Percentiles rank a stretch among this genome's conserved stretches.
phyloP scores from a whole-genome alignment of 2,888 invertebrate species.

The Volucella bombylans region DNA sequence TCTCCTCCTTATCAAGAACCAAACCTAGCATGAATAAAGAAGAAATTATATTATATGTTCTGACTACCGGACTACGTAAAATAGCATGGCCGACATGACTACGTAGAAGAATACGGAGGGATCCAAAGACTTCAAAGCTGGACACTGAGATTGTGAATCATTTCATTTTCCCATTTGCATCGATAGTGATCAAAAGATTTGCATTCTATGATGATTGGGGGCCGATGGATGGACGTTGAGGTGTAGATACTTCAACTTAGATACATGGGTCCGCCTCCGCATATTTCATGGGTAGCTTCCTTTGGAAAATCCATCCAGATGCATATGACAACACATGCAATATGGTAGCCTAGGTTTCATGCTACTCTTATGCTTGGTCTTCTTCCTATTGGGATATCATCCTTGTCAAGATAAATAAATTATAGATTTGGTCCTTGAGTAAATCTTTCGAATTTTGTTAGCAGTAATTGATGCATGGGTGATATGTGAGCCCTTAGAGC shows the following conservation, averaged over 20 bases:
- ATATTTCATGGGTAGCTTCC: not conserved
- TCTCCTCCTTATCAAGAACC: not conserved
- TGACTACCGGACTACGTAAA: not conserved
- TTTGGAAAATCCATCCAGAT: conserved; percentile 9
- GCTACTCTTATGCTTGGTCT: too few species aligned
- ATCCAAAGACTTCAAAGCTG: too few species aligned
- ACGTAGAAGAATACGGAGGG: not conserved
- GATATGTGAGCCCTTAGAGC: too few species aligned
- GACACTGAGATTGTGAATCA: conserved; percentile 40
- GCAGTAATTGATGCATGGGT: not conserved
- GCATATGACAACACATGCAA: conserved; percentile 2
- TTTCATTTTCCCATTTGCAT: conserved; percentile 57
- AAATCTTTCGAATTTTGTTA: not conserved
- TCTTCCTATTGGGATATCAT: not conserved
- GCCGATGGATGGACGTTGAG: conserved; percentile 1
- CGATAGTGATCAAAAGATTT: conserved; percentile 53
- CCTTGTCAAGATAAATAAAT: not conserved
- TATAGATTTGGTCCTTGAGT: not conserved
- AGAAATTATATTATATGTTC: conserved; percentile 4
- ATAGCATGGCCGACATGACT: conserved; percentile 23
- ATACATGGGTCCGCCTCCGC: not conserved
- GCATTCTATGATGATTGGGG: conserved; percentile 50
- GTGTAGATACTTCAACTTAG: conserved; percentile 5
- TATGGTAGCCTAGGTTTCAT: not conserved
- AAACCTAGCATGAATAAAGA: not conserved